These are phyloP conservation scores for Phlogophora meticulosa DNA, from an alignment of 2,888 invertebrate genomes.

Conservation along the genomic window DNA sequence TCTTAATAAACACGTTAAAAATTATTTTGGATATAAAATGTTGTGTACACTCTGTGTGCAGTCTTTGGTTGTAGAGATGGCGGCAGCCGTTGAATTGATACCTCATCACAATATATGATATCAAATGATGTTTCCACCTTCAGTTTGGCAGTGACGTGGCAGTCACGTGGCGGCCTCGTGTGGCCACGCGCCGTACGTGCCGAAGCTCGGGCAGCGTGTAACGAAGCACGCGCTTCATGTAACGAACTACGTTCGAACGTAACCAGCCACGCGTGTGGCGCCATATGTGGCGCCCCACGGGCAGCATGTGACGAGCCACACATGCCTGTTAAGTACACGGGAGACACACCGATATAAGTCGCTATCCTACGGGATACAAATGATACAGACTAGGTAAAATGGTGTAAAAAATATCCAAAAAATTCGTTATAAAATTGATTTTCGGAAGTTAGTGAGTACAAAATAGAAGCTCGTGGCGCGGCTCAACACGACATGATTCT, in stretches of 20 bases:
- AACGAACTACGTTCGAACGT: no score
- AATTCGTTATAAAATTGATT: constrained; percentile 74
- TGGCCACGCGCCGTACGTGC: not conserved
- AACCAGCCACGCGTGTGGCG: no score
- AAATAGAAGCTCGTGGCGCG: constrained; percentile 62
- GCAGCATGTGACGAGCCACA: not conserved
- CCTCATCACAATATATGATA: constrained; percentile 54
- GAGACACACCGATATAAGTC: constrained; percentile 14
- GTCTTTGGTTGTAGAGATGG: constrained; percentile 67
- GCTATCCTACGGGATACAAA: constrained; percentile 59
- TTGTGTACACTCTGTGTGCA: constrained; percentile 62
- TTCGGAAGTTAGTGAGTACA: constrained; percentile 60
- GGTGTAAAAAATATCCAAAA: constrained; percentile 73
- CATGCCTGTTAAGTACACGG: not conserved
- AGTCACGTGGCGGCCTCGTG: not conserved
- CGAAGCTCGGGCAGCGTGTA: not conserved
- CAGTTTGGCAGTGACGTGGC: not conserved
- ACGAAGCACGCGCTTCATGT: not conserved
- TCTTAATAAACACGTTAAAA: constrained; percentile 56
- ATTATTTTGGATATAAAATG: constrained; percentile 65
- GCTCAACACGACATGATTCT: constrained; percentile 12
- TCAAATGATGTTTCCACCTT: constrained; percentile 1
- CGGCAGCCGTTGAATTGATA: constrained; percentile 38
- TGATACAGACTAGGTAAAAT: constrained; percentile 75
- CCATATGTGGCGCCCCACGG: not conserved